These are phyloP conservation scores for Mus musculus DNA, from an alignment of 2,113 vertebrate species.

Conservation along the genomic window GRCm39 chr2:70834501-70835000, in stretches of 20 bases:
- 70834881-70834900: not conserved
- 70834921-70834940: not conserved
- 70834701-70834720: not conserved
- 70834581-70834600: not conserved
- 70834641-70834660: not conserved
- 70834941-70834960: not conserved
- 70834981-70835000: not conserved
- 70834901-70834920: not conserved
- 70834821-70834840: not conserved
- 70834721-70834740: not conserved
- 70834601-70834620: not conserved
- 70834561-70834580: not conserved
- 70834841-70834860: not conserved
- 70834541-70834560: no score
- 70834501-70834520: constrained; percentile 29
- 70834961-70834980: not conserved
- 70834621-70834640: not conserved
- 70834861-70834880: not conserved
- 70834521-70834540: constrained; percentile 30
- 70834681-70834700: not conserved
- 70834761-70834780: not conserved
- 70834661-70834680: not conserved
- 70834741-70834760: not conserved
- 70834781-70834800: not conserved
- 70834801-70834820: not conserved